Evolutionary conservation across 2,888 invertebrate genomes (phyloP).

Genomic region (Cybosia mesomella): DNA sequence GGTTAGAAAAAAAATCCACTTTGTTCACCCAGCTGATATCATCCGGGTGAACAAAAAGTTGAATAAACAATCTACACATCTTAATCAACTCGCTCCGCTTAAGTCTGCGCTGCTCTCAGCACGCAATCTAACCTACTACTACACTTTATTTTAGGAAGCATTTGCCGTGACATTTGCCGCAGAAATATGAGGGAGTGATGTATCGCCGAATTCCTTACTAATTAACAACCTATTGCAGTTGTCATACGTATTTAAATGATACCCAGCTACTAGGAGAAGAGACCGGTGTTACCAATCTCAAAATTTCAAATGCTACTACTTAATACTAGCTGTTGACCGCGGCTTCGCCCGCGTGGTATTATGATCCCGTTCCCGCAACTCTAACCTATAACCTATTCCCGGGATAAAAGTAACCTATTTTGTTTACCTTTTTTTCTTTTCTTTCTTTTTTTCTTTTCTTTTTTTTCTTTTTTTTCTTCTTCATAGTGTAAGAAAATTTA

Average conservation of each 20-base stretch:
- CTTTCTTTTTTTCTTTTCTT: too few relatives aligned
- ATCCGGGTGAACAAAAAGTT: background rate
- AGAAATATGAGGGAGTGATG: slow-evolving; percentile 33
- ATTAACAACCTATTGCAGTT: slow-evolving; percentile 41
- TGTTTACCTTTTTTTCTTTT: too few relatives aligned
- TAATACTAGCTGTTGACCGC: background rate
- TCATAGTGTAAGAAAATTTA: too few relatives aligned
- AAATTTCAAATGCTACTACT: background rate
- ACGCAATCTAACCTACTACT: background rate
- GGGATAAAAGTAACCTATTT: too few relatives aligned
- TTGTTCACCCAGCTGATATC: background rate
- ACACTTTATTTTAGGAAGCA: slow-evolving; percentile 24
- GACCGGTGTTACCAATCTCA: background rate
- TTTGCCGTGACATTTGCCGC: slow-evolving; percentile 40
- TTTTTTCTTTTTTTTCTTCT: too few relatives aligned
- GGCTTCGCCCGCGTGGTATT: background rate
- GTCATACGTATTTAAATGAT: slow-evolving; percentile 43
- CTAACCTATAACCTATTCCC: too few relatives aligned
- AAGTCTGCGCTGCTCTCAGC: slow-evolving; percentile 8
- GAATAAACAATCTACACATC: background rate
- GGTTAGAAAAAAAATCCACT: too few relatives aligned
- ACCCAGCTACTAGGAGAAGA: slow-evolving; percentile 15
- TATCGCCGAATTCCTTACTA: slow-evolving; percentile 38
- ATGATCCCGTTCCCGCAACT: too few relatives aligned
- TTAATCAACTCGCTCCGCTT: background rate